phyloP scores from a whole-genome alignment of 2,888 invertebrate species.

The Conchocele bisecta region DNA sequence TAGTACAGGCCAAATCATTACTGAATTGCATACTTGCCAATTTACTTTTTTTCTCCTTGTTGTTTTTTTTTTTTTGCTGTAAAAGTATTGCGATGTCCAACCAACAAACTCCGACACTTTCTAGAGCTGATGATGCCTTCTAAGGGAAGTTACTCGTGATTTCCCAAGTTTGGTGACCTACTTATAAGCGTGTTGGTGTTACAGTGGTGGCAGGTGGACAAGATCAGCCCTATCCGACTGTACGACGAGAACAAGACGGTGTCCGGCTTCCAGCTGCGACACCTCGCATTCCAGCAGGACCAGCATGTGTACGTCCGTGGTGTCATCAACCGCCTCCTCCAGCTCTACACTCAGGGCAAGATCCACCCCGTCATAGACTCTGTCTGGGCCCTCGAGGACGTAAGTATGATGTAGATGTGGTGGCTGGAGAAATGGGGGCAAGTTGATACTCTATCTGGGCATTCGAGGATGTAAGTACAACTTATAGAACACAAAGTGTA shows the following conservation, averaged over 20 bases:
- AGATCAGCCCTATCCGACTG: conserved; percentile 93
- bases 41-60: too few relatives aligned
- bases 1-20: too few relatives aligned
- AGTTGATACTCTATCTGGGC: conserved; percentile 93
- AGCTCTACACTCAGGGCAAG: conserved; percentile 90
- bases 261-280: conserved; percentile 92
- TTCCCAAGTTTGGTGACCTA: too few relatives aligned
- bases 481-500: neutral
- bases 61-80: too few relatives aligned
- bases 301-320: conserved; percentile 87
- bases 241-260: conserved; percentile 94
- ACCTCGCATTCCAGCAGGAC: conserved; percentile 88
- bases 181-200: too few relatives aligned
- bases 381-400: conserved; percentile 93
- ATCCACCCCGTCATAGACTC: conserved; percentile 93
- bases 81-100: too few relatives aligned
- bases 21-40: too few relatives aligned
- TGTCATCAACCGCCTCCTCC: conserved; percentile 89
- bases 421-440: conserved; percentile 80
- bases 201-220: conserved; percentile 95
- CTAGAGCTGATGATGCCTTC: too few relatives aligned
- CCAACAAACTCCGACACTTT: too few relatives aligned
- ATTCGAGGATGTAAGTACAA: conserved; percentile 89
- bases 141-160: too few relatives aligned
- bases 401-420: conserved; percentile 82